Base-by-base conservation (phyloP, 2,888 invertebrate genomes). In the Bibio marci region DNA sequence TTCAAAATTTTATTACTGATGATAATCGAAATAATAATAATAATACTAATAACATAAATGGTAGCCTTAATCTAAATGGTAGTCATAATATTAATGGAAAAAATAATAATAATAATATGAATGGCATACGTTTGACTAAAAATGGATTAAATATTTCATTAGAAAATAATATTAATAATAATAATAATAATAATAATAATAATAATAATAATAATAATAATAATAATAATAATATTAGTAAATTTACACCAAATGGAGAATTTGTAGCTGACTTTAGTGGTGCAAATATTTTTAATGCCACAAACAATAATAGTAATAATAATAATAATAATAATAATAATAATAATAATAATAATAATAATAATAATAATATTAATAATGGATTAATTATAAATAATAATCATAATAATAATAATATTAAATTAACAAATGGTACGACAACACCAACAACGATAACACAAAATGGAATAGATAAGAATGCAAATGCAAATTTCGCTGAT, bases 201-300 rank as follows among this genome's bases (percentile, higher is more conserved):
- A 18, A 35, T 25, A 30, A 14, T 22, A 22, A 14, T 13, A 25
- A 22, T 22, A 22, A 13, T 22, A 22, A 25, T 25, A 39, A 36
- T 28, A 15, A 30, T 26, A 34, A 33, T 14, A 26, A 40, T 11
- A 43, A 38, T 31, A 41, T 41, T 30, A 44, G 58, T 45, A 58
- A 56, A 14, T 62, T 61, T 42, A 59, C 58, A 11, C 55, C 58
- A 8, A 60, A 62, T 40, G 73, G 57, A 4, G 62, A 62, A 39
- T 79, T 79, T 58, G 72, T 75, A 49, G 79, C 76, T 48, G 76
- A 80, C 59, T 80, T 79, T 55, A 71, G 74, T 47, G 70, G 71
- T 44, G 78, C 79, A 44, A 73, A 74, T 53, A 78, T 79, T 49
- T 78, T 77, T 57, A 74, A 75, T 59, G 70, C 74, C 56, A 69